Percentiles rank a stretch among this genome's conserved stretches.
Conservation (phyloP, 2,113 vertebrate genomes). For the Ardeotis arabs region DNA sequence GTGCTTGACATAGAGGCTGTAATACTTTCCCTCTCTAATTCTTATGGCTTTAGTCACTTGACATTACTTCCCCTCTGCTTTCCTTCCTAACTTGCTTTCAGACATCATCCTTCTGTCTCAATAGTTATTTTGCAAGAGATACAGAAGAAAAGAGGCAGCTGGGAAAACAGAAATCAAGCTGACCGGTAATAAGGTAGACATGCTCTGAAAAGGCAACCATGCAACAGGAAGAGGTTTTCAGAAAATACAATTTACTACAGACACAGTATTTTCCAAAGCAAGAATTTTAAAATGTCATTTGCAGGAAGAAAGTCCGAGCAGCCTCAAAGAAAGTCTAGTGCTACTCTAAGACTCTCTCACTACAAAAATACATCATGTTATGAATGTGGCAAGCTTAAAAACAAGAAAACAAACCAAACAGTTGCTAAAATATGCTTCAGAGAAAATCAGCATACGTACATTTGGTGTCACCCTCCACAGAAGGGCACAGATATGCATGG, state of each 20-base stretch:
- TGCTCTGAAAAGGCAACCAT: not conserved
- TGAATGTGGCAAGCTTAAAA: not conserved
- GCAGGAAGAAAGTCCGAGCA: not conserved
- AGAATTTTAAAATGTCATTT: not conserved
- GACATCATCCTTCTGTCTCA: not conserved
- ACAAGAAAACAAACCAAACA: not conserved
- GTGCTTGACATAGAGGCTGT: not conserved
- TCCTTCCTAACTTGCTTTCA: not conserved
- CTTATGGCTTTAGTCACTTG: not conserved
- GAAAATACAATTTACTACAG: not conserved
- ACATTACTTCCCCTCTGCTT: not conserved
- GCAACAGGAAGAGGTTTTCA: slow-evolving; percentile 34
- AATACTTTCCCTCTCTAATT: not conserved
- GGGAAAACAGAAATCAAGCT: not conserved
- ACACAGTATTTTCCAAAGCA: not conserved
- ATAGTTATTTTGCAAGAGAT: not conserved
- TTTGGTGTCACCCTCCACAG: not conserved
- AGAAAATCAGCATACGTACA: not conserved
- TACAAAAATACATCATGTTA: not conserved
- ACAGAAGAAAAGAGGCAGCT: not conserved
- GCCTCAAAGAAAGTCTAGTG: not conserved
- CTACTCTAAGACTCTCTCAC: not conserved
- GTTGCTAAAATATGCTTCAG: not conserved
- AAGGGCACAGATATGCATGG: not conserved
- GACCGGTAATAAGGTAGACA: not conserved